A percentile compares a stretch with the other conserved stretches of the same genome.
phyloP scores from a whole-genome alignment of 2,113 vertebrate species.

The Actenoides lindsayi region DNA sequence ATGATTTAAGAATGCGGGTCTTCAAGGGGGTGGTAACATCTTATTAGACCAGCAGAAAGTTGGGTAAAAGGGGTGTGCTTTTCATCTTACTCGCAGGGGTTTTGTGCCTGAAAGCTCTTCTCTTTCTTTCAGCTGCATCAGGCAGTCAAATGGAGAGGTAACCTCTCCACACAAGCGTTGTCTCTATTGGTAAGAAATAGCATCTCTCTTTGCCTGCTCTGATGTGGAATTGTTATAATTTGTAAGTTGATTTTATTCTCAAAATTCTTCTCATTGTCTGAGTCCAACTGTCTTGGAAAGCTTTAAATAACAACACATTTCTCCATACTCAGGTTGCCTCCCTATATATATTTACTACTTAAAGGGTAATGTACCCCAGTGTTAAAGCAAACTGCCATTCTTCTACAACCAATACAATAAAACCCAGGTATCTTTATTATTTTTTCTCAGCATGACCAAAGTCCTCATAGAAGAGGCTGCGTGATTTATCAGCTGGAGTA shows the following conservation, averaged over 20 bases:
- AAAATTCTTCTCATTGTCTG: neutral
- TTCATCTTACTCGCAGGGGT: neutral
- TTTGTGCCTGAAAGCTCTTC: neutral
- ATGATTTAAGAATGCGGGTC: neutral
- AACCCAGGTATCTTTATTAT: rapidly evolving
- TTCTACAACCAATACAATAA: neutral
- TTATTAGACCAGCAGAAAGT: neutral
- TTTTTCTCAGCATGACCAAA: neutral
- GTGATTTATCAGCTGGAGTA: neutral
- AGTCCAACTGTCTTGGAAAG: neutral
- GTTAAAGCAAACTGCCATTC: neutral
- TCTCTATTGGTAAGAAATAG: neutral
- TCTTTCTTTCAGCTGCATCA: neutral
- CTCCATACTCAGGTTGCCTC: neutral
- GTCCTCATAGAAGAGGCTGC: neutral
- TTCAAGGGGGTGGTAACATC: neutral
- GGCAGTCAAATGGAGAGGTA: neutral
- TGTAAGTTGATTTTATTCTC: neutral
- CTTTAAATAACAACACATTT: neutral
- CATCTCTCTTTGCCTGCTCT: neutral
- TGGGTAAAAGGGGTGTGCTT: neutral
- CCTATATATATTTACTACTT: neutral
- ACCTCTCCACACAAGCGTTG: neutral
- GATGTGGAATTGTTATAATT: neutral
- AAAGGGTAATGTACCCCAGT: neutral